A percentile compares a stretch with the other conserved stretches of the same genome.
Evolutionary conservation across 2,113 vertebrate species (phyloP).

Genomic region (Galeopterus variegatus): DNA sequence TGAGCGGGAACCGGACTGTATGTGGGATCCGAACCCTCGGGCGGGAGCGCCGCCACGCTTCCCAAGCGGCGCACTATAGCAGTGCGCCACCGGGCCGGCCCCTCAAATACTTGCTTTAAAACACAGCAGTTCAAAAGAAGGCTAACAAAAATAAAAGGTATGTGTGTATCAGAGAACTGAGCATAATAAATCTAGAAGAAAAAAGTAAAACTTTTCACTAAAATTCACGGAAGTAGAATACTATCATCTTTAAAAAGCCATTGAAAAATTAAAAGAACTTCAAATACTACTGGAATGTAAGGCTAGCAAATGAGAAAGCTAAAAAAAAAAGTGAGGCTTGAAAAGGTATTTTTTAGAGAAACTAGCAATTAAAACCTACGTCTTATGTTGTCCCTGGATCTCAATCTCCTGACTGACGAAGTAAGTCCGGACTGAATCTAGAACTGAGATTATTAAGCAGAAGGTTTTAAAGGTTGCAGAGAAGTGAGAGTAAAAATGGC

Average conservation of each 20-base stretch:
- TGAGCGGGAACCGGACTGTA: no score
- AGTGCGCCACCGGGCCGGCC: no score
- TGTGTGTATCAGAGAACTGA: background rate
- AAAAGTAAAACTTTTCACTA: background rate
- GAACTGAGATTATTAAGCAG: background rate
- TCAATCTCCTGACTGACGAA: background rate
- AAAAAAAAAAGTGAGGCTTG: background rate
- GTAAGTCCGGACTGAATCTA: background rate
- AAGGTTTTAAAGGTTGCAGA: background rate
- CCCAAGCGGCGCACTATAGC: no score
- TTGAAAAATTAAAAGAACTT: slow-evolving; percentile 12
- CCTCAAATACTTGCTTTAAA: slow-evolving; percentile 46
- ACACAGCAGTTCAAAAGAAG: background rate
- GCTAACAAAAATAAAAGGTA: slow-evolving; percentile 12
- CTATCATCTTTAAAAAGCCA: background rate
- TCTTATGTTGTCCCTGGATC: background rate
- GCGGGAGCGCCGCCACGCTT: no score
- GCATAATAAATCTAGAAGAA: background rate
- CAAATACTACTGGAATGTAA: background rate
- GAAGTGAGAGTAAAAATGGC: background rate
- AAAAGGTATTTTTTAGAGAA: slow-evolving; percentile 49
- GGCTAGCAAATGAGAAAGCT: background rate
- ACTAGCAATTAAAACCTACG: slow-evolving; percentile 35
- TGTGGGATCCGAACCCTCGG: no score
- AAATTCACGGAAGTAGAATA: background rate